phyloP scores from a whole-genome alignment of 2,797 vertebrate genomes.

The Schizothorax lantsangensis region DNA sequence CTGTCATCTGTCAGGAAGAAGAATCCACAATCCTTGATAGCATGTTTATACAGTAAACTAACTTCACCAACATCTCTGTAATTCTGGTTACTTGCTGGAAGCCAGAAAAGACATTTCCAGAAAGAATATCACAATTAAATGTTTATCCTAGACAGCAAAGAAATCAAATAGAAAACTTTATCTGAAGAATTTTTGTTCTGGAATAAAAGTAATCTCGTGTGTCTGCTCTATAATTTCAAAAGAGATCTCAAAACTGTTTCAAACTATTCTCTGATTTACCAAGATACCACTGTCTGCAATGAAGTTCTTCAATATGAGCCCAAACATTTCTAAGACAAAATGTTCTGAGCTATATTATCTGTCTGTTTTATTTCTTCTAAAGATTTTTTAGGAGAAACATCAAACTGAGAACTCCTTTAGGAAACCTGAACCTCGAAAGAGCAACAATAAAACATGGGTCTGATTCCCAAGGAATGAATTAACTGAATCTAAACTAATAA shows the following conservation, averaged over 20 bases:
- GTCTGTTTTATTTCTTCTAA: not conserved
- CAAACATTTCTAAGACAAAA: not conserved
- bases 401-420: not conserved
- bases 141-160: not conserved
- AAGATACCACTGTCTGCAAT: not conserved
- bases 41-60: not conserved
- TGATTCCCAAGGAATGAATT: not conserved
- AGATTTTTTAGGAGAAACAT: not conserved
- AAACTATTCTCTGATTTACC: not conserved
- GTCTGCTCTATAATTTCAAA: not conserved
- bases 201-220: not conserved
- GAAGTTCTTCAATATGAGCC: not conserved
- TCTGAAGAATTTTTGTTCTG: not conserved
- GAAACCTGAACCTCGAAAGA: not conserved
- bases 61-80: not conserved
- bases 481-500: not conserved
- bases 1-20: constrained; percentile 91
- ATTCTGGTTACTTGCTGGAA: not conserved
- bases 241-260: not conserved
- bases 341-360: not conserved
- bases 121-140: not conserved
- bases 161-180: not conserved
- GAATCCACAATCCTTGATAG: not conserved
- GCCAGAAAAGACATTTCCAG: not conserved
- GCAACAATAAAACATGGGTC: not conserved